Evolutionary conservation across 2,888 invertebrate genomes (phyloP).

Genomic region (Erynnis tages): DNA sequence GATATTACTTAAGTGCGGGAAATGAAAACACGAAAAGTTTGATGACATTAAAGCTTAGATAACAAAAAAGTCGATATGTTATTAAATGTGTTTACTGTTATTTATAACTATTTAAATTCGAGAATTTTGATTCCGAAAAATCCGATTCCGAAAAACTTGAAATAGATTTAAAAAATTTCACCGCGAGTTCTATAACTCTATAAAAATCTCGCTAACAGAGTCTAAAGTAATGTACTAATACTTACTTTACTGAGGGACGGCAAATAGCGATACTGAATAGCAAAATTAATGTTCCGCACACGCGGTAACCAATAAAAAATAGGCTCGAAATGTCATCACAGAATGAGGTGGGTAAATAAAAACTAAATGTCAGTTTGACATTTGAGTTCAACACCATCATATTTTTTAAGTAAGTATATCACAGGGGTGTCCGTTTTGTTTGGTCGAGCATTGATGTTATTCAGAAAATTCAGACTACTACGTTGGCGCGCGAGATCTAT

Average conservation of each 20-base stretch:
- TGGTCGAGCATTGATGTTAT: no score
- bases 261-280: conserved; percentile 39
- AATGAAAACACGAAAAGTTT: conserved; percentile 8
- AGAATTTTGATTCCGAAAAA: no score
- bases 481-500: no score
- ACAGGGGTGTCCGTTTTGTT: no score
- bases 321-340: conserved; percentile 70
- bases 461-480: no score
- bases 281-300: conserved; percentile 78
- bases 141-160: no score
- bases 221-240: no score
- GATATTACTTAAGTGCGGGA: conserved; percentile 14
- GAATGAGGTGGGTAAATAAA: conserved; percentile 79
- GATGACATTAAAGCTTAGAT: neutral
- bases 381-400: conserved; percentile 44
- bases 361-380: conserved; percentile 68
- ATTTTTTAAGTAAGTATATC: conserved; percentile 12
- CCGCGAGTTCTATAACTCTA: no score
- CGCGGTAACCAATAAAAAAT: conserved; percentile 64
- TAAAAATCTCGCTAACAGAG: no score
- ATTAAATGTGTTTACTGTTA: neutral
- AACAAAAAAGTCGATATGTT: neutral
- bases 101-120: no score
- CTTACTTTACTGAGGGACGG: no score
- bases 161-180: no score